Conservation (phyloP, 2,113 vertebrate genomes). For the Camelus bactrianus region DNA sequence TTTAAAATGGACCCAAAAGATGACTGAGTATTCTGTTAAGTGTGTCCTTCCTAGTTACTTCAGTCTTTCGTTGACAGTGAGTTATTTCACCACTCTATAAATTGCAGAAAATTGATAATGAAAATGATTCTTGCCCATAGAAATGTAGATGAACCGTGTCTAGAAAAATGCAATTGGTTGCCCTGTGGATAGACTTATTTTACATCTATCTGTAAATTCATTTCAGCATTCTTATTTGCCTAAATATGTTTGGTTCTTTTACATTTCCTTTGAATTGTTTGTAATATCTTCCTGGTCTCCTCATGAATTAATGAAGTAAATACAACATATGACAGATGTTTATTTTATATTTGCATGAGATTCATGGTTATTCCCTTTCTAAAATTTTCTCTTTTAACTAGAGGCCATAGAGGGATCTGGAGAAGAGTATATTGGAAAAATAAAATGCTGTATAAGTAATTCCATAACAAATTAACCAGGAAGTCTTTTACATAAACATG, state of each 20-base stretch:
- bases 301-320: background rate
- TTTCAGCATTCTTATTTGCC: constrained; percentile 16
- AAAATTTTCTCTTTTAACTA: constrained; percentile 23
- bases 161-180: background rate
- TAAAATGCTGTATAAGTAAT: constrained; percentile 55
- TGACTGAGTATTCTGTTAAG: no score
- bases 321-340: constrained; percentile 35
- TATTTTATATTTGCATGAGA: constrained; percentile 36
- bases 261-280: constrained; percentile 13
- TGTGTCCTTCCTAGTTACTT: background rate
- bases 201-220: constrained; percentile 29
- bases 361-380: background rate
- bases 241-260: background rate
- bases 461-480: background rate
- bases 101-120: background rate
- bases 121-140: background rate
- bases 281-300: background rate
- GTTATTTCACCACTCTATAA: background rate
- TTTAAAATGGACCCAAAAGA: background rate
- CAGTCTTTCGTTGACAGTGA: background rate
- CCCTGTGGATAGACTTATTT: background rate
- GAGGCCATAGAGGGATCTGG: constrained; percentile 30
- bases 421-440: background rate
- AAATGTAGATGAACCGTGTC: background rate
- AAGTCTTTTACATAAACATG: background rate